Evolutionary conservation across 2,797 vertebrate genomes (phyloP).

Genomic region (Brotula barbata): DNA sequence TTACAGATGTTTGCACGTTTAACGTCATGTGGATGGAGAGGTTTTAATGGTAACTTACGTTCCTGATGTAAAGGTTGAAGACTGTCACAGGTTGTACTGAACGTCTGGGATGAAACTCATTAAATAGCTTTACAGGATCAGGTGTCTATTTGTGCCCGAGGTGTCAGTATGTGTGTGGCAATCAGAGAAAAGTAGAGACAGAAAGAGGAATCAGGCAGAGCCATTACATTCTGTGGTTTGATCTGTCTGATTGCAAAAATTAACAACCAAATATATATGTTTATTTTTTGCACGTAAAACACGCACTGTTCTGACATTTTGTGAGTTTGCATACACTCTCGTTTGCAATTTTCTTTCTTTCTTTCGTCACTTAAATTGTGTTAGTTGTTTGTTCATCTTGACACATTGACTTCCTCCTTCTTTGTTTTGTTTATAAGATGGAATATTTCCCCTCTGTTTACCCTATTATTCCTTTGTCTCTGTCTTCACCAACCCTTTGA

Average conservation of each 20-base stretch:
- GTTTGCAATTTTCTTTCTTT: constrained; percentile 8
- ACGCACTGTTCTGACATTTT: not conserved
- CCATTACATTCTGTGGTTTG: not conserved
- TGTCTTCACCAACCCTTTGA: too few species aligned
- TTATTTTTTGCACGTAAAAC: constrained; percentile 18
- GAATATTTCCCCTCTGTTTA: not conserved
- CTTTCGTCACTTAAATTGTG: constrained; percentile 10
- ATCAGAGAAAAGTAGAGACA: constrained; percentile 1
- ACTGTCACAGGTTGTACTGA: not conserved
- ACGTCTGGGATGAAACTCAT: not conserved
- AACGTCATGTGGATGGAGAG: not conserved
- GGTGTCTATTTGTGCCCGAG: constrained; percentile 2
- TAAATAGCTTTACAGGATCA: not conserved
- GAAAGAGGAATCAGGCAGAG: not conserved
- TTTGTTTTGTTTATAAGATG: constrained; percentile 7
- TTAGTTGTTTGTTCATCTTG: constrained; percentile 9
- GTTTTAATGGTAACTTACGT: not conserved
- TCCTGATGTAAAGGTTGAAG: not conserved
- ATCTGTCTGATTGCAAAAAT: constrained; percentile 9
- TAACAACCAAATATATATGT: constrained; percentile 5
- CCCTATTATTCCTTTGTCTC: constrained; percentile 5
- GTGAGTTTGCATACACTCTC: not conserved
- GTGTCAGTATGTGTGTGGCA: not conserved
- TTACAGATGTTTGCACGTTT: constrained; percentile 16
- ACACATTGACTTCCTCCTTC: not conserved